Evolutionary conservation across 2,113 vertebrate genomes (phyloP).

Genomic region (Neotoma lepida): DNA sequence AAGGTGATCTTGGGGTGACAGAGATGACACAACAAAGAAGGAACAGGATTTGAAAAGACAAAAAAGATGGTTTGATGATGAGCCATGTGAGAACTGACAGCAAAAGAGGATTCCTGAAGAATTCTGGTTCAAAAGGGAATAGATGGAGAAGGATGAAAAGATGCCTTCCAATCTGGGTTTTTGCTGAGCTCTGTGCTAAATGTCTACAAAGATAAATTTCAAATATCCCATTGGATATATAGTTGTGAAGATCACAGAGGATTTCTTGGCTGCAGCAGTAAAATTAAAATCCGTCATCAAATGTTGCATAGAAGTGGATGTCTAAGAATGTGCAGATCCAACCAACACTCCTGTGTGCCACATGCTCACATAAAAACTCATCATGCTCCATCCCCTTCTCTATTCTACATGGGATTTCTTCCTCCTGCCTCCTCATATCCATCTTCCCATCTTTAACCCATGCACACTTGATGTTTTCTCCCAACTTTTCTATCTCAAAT

Average conservation of each 20-base stretch:
- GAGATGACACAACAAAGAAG: neutral
- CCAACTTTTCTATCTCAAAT: too few relatives aligned
- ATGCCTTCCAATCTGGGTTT: neutral
- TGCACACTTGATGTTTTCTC: too few relatives aligned
- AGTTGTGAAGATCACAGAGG: neutral
- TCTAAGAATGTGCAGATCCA: neutral
- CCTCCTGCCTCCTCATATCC: neutral
- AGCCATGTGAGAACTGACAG: neutral
- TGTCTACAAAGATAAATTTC: neutral
- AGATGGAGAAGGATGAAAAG: too few relatives aligned
- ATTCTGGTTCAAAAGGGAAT: neutral
- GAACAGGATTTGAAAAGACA: too few relatives aligned
- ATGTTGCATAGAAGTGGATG: neutral
- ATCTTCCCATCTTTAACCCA: neutral
- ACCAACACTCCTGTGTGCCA: too few relatives aligned
- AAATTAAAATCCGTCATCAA: neutral
- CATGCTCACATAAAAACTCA: neutral
- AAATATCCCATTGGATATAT: neutral
- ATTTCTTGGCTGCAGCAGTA: neutral
- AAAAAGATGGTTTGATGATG: neutral
- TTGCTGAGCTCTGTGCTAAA: neutral
- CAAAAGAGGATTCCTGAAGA: neutral
- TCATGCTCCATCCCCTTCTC: neutral
- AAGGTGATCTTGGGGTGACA: neutral
- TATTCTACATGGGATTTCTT: neutral